These are phyloP conservation scores for Cettia cetti DNA, from an alignment of 2,113 vertebrate genomes.

Conservation along the genomic window DNA sequence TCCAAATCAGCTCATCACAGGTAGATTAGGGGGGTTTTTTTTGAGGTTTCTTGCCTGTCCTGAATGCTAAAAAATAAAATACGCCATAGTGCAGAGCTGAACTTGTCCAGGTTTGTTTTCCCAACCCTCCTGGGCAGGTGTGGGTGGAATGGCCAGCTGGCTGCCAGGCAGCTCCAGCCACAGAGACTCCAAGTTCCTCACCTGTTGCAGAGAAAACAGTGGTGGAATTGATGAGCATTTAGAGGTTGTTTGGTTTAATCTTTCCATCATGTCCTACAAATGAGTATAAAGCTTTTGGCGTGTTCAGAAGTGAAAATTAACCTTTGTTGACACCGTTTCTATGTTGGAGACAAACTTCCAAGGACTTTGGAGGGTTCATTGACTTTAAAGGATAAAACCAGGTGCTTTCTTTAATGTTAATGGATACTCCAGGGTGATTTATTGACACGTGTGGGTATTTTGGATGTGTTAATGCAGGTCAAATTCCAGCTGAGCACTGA, in stretches of 20 bases:
- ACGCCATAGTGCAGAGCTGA: fast-evolving
- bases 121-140: fast-evolving
- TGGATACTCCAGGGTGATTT: not conserved
- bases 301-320: not conserved
- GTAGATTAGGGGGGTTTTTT: fast-evolving
- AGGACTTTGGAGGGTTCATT: not conserved
- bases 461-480: not conserved
- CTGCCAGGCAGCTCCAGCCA: not conserved
- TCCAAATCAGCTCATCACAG: not conserved
- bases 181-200: not conserved
- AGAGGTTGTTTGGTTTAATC: not conserved
- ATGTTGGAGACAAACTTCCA: not conserved
- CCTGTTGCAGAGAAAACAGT: not conserved
- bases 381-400: not conserved
- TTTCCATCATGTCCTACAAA: not conserved
- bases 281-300: not conserved
- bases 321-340: not conserved
- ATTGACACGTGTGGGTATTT: not conserved
- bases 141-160: not conserved
- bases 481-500: not conserved
- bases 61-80: not conserved
- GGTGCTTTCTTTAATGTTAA: not conserved
- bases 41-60: not conserved
- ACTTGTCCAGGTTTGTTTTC: not conserved
- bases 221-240: not conserved